Conservation (phyloP, 2,888 invertebrate genomes). For the Drosophila pseudotakahashii region DNA sequence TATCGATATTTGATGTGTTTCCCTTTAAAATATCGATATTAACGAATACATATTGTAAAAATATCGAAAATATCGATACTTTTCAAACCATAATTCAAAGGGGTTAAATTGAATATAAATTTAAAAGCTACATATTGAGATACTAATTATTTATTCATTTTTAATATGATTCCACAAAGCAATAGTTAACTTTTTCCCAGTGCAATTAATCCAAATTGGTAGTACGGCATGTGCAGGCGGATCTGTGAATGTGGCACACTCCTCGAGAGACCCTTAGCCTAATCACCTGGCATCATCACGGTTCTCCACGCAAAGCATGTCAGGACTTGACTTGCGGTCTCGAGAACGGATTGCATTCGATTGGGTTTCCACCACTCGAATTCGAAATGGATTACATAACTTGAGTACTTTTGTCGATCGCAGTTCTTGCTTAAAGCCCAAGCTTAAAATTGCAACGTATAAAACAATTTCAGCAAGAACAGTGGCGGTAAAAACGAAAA, state of each 20-base stretch:
- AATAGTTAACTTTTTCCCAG: conserved; percentile 5
- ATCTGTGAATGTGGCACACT: conserved; percentile 33
- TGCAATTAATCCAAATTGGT: conserved; percentile 15
- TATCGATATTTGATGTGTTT: too few species aligned
- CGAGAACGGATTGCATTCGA: conserved; percentile 18
- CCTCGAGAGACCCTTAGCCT: conserved; percentile 50
- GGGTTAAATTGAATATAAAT: too few species aligned
- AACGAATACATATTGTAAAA: too few species aligned
- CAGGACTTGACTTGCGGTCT: conserved; percentile 38
- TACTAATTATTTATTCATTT: too few species aligned
- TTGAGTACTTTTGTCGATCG: conserved; percentile 13
- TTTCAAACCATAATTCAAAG: too few species aligned
- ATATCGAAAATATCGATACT: too few species aligned
- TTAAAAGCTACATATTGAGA: too few species aligned
- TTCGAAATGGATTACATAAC: conserved; percentile 22
- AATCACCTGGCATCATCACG: conserved; percentile 47
- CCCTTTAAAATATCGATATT: too few species aligned
- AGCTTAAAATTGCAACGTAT: conserved; percentile 1
- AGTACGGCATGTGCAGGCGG: conserved; percentile 8
- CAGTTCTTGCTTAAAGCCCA: background rate
- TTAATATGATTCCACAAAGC: too few species aligned
- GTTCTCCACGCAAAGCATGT: conserved; percentile 36
- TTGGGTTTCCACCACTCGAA: conserved; percentile 21
- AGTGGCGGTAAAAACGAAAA: background rate
- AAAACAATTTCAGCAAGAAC: conserved; percentile 14